Evolutionary conservation across 2,113 vertebrate species (phyloP).

Genomic region (Helogale parvula): DNA sequence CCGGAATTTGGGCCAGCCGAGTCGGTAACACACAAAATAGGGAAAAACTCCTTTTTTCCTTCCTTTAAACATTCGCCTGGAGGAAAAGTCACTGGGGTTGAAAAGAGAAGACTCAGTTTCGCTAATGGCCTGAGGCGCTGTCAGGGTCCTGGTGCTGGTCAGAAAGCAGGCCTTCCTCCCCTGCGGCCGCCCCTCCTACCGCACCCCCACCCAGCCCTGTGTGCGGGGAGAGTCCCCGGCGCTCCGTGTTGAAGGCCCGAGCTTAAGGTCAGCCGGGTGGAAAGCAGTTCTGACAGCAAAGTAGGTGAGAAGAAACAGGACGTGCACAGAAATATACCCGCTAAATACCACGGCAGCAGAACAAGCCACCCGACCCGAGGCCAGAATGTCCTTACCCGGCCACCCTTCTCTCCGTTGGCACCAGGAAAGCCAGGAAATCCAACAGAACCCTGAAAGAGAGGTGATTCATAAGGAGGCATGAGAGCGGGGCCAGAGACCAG

Average conservation of each 20-base stretch:
- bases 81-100: not conserved
- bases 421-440: conserved; percentile 98
- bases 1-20: fast-evolving
- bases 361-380: fast-evolving
- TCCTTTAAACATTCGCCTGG: not conserved
- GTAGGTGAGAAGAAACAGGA: fast-evolving
- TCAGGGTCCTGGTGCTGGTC: fast-evolving
- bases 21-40: not conserved
- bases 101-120: not conserved
- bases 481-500: fast-evolving
- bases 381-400: conserved; percentile 88
- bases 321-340: fast-evolving
- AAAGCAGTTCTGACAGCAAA: not conserved
- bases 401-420: conserved; percentile 97
- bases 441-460: conserved; percentile 91
- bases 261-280: not conserved
- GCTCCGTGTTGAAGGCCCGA: too few species aligned
- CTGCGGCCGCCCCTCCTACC: fast-evolving
- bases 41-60: not conserved
- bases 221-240: not conserved
- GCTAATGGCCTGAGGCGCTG: not conserved
- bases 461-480: not conserved
- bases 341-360: fast-evolving
- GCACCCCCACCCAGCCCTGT: fast-evolving
- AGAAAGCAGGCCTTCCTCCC: not conserved